phyloP scores from a whole-genome alignment of 2,113 vertebrate genomes.

The Chlorodrepanis virens region DNA sequence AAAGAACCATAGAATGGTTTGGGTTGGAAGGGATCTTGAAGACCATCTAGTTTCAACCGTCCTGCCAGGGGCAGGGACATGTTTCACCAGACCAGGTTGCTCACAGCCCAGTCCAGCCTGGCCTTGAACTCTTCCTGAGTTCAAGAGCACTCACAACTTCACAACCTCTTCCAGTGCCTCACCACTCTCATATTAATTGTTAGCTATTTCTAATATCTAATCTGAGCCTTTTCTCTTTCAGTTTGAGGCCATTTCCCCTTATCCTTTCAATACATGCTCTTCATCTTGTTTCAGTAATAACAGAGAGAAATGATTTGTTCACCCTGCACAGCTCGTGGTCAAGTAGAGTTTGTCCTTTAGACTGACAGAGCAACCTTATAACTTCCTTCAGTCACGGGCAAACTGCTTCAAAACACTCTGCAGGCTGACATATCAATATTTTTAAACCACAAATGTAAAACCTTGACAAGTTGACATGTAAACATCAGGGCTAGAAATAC shows the following conservation, averaged over 20 bases:
- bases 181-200: background rate
- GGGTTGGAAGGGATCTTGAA: background rate
- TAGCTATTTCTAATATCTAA: background rate
- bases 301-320: background rate
- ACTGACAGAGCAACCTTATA: background rate
- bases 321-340: background rate
- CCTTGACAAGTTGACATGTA: background rate
- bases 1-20: background rate
- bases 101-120: background rate
- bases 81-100: background rate
- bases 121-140: background rate
- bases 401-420: background rate
- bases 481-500: background rate
- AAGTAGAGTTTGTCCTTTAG: background rate
- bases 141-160: background rate
- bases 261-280: background rate
- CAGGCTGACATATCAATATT: background rate
- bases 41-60: rapidly evolving
- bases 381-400: background rate
- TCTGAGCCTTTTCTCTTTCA: background rate
- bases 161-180: background rate
- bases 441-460: background rate
- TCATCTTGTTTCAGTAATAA: background rate
- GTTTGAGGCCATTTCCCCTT: background rate
- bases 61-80: background rate